These are phyloP conservation scores for Thripadectes ignobilis DNA, from an alignment of 2,797 vertebrate genomes.

Conservation along the genomic window DNA sequence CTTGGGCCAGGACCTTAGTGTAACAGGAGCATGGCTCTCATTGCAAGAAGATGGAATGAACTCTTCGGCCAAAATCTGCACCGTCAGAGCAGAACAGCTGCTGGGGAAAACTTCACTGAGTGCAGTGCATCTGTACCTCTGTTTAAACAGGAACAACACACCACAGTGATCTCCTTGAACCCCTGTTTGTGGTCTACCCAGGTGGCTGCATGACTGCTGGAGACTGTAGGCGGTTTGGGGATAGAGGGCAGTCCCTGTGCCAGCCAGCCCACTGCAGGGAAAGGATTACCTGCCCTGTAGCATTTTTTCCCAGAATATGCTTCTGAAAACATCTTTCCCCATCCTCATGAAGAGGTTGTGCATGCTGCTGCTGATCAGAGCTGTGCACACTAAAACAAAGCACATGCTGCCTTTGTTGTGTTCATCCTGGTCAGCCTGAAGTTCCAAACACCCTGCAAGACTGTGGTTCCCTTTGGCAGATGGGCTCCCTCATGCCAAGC, in stretches of 20 bases:
- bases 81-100: not conserved
- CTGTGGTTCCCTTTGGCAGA: not conserved
- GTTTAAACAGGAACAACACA: not conserved
- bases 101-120: not conserved
- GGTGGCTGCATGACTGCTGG: not conserved
- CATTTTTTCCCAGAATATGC: not conserved
- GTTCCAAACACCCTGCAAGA: not conserved
- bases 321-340: not conserved
- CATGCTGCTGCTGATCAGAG: not conserved
- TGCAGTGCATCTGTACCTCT: not conserved
- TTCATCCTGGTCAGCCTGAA: not conserved
- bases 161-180: not conserved
- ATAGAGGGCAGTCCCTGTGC: fast-evolving
- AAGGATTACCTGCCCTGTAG: not conserved
- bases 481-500: fast-evolving
- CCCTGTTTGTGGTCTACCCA: not conserved
- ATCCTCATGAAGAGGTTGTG: fast-evolving
- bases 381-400: not conserved
- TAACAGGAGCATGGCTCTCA: not conserved
- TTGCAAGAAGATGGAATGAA: not conserved
- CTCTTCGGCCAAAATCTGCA: not conserved
- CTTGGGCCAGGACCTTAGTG: not conserved
- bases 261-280: not conserved
- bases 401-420: fast-evolving
- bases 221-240: not conserved